Evolutionary conservation across 2,888 invertebrate genomes (phyloP).

Genomic region (Magallana nippona): DNA sequence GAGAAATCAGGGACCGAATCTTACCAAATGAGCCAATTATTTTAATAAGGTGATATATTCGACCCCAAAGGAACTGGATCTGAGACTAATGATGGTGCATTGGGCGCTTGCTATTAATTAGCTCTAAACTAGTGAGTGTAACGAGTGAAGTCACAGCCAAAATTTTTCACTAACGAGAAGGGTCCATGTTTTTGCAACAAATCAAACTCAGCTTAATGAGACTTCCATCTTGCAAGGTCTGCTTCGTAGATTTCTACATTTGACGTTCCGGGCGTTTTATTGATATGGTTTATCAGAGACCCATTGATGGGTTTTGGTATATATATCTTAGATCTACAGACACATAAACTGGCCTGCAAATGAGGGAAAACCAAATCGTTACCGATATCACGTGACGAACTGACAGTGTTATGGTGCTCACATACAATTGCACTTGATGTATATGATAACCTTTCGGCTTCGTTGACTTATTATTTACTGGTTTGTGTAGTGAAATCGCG

Average conservation of each 20-base stretch:
- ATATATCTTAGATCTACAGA: constrained; percentile 14
- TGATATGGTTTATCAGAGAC: neutral
- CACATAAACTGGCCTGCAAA: constrained; percentile 17
- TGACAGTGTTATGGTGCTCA: constrained; percentile 6
- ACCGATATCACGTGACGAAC: neutral
- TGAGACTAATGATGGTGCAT: constrained; percentile 26
- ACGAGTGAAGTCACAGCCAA: constrained; percentile 31
- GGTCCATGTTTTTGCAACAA: constrained; percentile 26
- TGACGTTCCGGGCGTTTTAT: constrained; percentile 14
- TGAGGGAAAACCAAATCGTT: constrained; percentile 16
- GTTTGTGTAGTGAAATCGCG: no score
- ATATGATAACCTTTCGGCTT: no score
- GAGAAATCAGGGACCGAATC: constrained; percentile 7
- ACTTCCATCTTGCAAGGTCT: constrained; percentile 2
- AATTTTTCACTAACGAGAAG: constrained; percentile 25
- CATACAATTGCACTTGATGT: neutral
- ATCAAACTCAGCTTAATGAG: constrained; percentile 16
- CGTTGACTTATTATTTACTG: no score
- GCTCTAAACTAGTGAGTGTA: constrained; percentile 8
- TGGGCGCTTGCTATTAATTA: constrained; percentile 23
- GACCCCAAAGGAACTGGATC: constrained; percentile 27
- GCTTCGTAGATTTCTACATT: neutral
- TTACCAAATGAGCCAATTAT: constrained; percentile 27
- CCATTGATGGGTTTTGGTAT: constrained; percentile 9
- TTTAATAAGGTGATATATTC: constrained; percentile 28